phyloP scores from a whole-genome alignment of 2,113 vertebrate genomes.

The Onychostruthus taczanowskii region DNA sequence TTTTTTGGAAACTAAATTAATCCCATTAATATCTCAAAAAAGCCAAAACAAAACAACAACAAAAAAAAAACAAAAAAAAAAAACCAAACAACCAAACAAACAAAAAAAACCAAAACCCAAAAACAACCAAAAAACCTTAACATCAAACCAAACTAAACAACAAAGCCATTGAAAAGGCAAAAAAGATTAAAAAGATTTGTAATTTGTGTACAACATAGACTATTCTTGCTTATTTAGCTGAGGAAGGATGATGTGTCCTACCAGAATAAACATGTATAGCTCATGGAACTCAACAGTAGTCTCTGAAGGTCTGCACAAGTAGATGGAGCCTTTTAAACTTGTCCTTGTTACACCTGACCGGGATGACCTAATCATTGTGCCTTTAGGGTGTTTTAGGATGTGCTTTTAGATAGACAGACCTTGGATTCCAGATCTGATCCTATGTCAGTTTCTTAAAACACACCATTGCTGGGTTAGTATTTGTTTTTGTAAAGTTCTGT shows the following conservation, averaged over 20 bases:
- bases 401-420: not conserved
- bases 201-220: not conserved
- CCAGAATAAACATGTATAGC: not conserved
- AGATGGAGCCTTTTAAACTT: not conserved
- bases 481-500: not conserved
- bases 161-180: not conserved
- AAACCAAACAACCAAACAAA: not conserved
- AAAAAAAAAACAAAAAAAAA: not conserved
- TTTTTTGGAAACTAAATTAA: not conserved
- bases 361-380: not conserved
- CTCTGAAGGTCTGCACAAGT: not conserved
- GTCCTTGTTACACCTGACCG: not conserved
- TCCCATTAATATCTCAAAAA: not conserved
- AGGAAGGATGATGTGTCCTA: not conserved
- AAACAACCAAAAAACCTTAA: not conserved
- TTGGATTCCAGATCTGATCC: not conserved
- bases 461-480: not conserved
- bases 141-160: not conserved
- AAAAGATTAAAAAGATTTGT: not conserved
- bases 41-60: too few relatives aligned
- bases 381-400: not conserved
- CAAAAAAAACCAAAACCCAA: not conserved
- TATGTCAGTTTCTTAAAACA: not conserved
- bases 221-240: not conserved
- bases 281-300: not conserved